Evolutionary conservation across 23 tunicate genomes (phyloP), one percentile per base, ranked within the genome.

Genomic region (Phallusia fumigata): DNA sequence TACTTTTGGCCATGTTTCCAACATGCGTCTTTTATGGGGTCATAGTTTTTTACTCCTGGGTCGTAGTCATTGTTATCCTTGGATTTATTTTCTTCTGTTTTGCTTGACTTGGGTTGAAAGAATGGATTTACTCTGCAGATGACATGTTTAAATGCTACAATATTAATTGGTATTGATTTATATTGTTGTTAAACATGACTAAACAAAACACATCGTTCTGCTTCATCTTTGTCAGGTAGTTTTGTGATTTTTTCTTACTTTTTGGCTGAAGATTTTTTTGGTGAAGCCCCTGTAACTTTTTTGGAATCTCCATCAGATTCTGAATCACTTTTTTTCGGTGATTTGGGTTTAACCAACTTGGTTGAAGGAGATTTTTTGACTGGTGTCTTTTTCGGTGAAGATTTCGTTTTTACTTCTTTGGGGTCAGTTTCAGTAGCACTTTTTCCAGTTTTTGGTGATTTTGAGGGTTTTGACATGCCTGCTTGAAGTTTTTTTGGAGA

Each of bases 21-120:
- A 80, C 99, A 97, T 22, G 99, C 97, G 80, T 92, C 82, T 16
- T 97, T 83, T 19, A 97, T 80, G n/a, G 99, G 97, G 80, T 97
- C 76, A 73, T 97, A 97, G 12, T 92, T 92, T 34, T 75, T 80
- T 33, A 35, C n/a, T 28, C 91, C 80, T 0, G 99, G 99, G 35
- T 97, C 81, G 65, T 88, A 97, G 21, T 83, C 90, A 44, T 79
- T 52, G 24, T 15, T 52, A 35, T 2, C 52, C 36, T 32, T 32
- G 3, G 50, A 2, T 5, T 51, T 24, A 75, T 19, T 31, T 28
- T 19, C 81, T 22, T 84, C 76, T 33, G 51, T 53, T 74, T 65
- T 65, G 13, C 32, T 51, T 18, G 44, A 31, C 40, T 83, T 83
- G 0, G 86, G 80, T 75, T 75, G 26, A 76, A 83, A 83, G 31